Evolutionary conservation across 2,888 invertebrate genomes (phyloP).

Genomic region (Calliphora vomitoria): DNA sequence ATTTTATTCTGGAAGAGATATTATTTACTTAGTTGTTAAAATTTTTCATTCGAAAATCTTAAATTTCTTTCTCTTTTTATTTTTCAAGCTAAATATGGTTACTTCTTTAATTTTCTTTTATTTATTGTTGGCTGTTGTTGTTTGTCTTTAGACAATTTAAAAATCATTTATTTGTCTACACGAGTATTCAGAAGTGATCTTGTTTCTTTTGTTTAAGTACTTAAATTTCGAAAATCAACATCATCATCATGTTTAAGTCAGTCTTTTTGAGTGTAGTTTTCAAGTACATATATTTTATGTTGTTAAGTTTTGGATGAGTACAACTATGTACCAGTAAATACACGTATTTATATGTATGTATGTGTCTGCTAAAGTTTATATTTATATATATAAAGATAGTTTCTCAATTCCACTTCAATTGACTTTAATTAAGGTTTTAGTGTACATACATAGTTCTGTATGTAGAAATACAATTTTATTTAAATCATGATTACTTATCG

Average conservation of each 20-base stretch:
- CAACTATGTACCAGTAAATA: background rate
- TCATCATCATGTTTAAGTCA: constrained; percentile 25
- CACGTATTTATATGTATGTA: background rate
- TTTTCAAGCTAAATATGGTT: constrained; percentile 16
- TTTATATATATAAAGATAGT: constrained; percentile 6
- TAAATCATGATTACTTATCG: constrained; percentile 20
- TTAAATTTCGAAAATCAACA: constrained; percentile 49
- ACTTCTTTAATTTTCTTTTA: constrained; percentile 24
- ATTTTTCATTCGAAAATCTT: constrained; percentile 19
- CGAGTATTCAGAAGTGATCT: constrained; percentile 41
- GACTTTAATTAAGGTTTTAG: constrained; percentile 80
- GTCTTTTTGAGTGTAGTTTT: background rate
- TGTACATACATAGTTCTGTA: constrained; percentile 11
- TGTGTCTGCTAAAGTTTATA: background rate
- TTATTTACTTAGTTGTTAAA: background rate
- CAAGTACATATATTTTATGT: constrained; percentile 16
- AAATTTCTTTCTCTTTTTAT: constrained; percentile 20
- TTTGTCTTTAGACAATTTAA: constrained; percentile 44
- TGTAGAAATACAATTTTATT: constrained; percentile 7
- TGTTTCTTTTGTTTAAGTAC: constrained; percentile 26
- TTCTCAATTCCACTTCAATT: constrained; percentile 79
- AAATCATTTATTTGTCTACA: constrained; percentile 38
- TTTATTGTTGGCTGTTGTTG: background rate
- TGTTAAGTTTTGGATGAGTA: constrained; percentile 13
- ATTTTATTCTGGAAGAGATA: background rate